Base-by-base conservation (phyloP, 2,797 vertebrate species). In the Malurus leucopterus region DNA sequence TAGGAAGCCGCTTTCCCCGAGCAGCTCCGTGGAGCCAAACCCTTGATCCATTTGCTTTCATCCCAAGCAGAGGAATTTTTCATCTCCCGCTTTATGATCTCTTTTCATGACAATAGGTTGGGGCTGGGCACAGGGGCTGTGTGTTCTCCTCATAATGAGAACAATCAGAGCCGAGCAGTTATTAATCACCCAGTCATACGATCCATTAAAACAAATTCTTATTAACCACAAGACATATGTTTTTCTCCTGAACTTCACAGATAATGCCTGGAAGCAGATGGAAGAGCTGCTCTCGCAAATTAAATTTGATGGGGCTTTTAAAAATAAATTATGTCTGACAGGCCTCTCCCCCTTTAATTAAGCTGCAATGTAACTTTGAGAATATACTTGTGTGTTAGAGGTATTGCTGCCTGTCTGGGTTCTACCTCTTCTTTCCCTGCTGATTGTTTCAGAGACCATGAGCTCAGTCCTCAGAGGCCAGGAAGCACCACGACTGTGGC, bases 201-300 rank as follows among this genome's bases (percentile, higher is more conserved):
- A 94, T 72, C 93, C 94, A 93, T 94, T 96, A 91, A 91, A 95
- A 93, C 77, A 84, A 95, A 95, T 78, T 84, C 94, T 95, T 93
- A 94, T 94, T 95, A 96, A 92, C 93, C 81, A 61, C 94, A 95
- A 95, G 88, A 91, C 96, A 93, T 88, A 91, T 94, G 96, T 93
- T 97, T 96, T 92, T 71, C 94, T 91, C 91, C 93, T 92, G 86
- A 97, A 97, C 94, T 92, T 95, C 89, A 93, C 83, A 96, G 96
- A 96, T 96, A 94, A 96, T 94, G 94, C 53, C 47, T 77, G 59
- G 59, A 92, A 95, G 62, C 97, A 97, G 95, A 97, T 96, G 96
- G 97, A 90, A 89, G 84, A 69, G 69, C 70, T 84, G 88, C 92
- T 88, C 95, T 95, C 90, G 84, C 92, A 94, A 96, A 96, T 94